phyloP scores from a whole-genome alignment of 2,797 vertebrate species.

The Zenarchopterus dispar region DNA sequence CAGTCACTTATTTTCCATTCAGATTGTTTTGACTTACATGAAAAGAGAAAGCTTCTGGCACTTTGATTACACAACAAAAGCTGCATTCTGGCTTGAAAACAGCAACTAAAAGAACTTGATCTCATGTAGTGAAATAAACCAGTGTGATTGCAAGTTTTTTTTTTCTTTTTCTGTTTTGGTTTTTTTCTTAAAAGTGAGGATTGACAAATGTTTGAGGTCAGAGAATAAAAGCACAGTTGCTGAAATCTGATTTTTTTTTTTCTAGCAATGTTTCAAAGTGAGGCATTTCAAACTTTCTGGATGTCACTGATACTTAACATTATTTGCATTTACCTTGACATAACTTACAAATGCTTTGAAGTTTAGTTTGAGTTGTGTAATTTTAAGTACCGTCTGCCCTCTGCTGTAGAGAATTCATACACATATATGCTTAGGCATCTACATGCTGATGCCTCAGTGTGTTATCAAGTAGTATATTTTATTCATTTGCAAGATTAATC shows the following conservation, averaged over 20 bases:
- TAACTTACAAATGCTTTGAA: too few species aligned
- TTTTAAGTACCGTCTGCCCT: conserved; percentile 43
- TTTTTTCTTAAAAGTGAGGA: conserved; percentile 8
- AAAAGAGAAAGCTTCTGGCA: conserved; percentile 12
- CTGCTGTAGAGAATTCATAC: conserved; percentile 44
- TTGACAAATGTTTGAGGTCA: background rate
- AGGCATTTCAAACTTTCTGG: background rate
- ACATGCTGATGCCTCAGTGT: background rate
- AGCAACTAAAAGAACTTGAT: background rate
- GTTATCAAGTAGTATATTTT: background rate
- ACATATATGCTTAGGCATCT: background rate
- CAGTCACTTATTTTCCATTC: conserved; percentile 18
- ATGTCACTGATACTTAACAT: too few species aligned
- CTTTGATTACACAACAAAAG: background rate
- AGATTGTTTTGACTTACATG: conserved; percentile 40
- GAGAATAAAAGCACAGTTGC: background rate
- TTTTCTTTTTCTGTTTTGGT: conserved; percentile 4
- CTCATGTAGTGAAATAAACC: conserved; percentile 4
- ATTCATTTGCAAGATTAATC: background rate
- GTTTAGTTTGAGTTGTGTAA: background rate
- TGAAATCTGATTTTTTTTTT: background rate
- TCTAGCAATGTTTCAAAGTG: background rate
- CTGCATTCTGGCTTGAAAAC: background rate
- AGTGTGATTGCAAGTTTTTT: conserved; percentile 6
- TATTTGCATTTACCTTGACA: too few species aligned